These are phyloP conservation scores for Ceyx melanurus DNA, from an alignment of 2,113 vertebrate species.

Conservation along the genomic window DNA sequence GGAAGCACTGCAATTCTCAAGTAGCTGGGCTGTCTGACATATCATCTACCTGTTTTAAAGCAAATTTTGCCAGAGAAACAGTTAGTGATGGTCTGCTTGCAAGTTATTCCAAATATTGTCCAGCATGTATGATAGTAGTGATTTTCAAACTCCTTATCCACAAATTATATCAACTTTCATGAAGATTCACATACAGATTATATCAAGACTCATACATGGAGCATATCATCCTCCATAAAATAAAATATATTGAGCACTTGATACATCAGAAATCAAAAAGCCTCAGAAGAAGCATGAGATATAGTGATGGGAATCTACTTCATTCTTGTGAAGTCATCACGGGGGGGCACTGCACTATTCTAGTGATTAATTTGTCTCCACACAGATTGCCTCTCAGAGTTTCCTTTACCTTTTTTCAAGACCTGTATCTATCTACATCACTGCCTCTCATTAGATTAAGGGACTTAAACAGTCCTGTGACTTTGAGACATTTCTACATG, in stretches of 20 bases:
- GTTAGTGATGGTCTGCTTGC: background rate
- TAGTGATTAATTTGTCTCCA: background rate
- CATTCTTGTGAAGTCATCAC: background rate
- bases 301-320: background rate
- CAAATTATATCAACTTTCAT: background rate
- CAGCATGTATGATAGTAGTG: background rate
- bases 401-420: background rate
- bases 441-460: background rate
- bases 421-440: background rate
- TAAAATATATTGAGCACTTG: background rate
- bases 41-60: background rate
- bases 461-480: background rate
- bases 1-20: background rate
- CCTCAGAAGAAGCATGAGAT: background rate
- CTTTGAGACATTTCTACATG: background rate
- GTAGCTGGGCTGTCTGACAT: background rate
- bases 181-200: background rate
- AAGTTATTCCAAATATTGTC: background rate
- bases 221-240: background rate
- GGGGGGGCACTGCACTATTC: background rate
- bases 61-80: background rate
- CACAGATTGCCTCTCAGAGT: background rate
- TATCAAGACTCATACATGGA: background rate
- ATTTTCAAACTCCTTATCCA: background rate
- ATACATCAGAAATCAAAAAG: background rate